These are phyloP conservation scores for Pachyseris speciosa DNA, from an alignment of 64 coral and sea anemone species.

Conservation along the genomic window DNA sequence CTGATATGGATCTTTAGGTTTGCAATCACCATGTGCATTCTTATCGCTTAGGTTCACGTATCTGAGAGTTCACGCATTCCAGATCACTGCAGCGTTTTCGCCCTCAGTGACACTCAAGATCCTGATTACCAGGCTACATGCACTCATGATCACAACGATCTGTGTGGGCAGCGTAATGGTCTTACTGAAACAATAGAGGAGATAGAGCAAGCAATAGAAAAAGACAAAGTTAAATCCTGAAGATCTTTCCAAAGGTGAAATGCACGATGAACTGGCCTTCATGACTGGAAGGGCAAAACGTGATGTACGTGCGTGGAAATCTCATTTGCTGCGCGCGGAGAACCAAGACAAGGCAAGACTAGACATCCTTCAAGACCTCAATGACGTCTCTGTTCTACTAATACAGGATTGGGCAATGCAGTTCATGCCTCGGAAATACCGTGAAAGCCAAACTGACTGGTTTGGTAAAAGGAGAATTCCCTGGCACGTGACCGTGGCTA, in stretches of 20 bases:
- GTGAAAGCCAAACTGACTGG: constrained; percentile 38
- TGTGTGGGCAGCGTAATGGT: not conserved
- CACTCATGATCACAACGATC: not conserved
- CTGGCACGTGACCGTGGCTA: constrained; percentile 12
- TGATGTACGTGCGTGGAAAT: constrained; percentile 5
- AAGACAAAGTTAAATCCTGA: not conserved
- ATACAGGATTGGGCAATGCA: constrained; percentile 14
- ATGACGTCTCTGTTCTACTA: not conserved
- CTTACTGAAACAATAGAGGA: not conserved
- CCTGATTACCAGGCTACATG: not conserved
- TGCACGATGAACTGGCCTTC: not conserved
- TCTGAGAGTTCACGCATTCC: not conserved
- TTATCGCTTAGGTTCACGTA: constrained; percentile 10
- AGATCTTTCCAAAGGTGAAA: not conserved
- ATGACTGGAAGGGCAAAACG: not conserved
- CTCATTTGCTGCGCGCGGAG: not conserved
- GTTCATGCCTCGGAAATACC: constrained; percentile 4
- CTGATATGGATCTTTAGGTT: not conserved
- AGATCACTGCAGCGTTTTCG: constrained; percentile 17
- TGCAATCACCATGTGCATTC: not conserved
- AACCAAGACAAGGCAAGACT: constrained; percentile 10
- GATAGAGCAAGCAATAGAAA: constrained; percentile 3
- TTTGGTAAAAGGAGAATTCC: constrained; percentile 18
- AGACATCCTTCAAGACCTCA: not conserved
- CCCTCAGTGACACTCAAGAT: constrained; percentile 2